Evolutionary conservation across 2,113 vertebrate genomes (phyloP), one percentile per base, ranked within the genome.

Genomic region (Heterotis niloticus): DNA sequence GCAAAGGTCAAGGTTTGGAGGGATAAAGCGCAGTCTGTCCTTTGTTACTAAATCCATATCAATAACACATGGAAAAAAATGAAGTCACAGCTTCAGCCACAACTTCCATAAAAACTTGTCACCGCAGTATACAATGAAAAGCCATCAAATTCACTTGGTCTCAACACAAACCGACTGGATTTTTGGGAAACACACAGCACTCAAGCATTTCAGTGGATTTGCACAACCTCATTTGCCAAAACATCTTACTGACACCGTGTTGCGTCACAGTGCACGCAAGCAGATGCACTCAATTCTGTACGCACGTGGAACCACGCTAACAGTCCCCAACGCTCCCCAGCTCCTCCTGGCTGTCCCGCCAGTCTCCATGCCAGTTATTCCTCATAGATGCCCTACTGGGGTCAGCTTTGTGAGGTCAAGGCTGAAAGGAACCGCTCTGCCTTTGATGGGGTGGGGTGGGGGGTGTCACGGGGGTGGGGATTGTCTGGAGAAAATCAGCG

Each of bases 1-100:
- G 80, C 86, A 87, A 80, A 87, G 89, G 88, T 91, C 85, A 88
- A 90, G 84, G 86, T 87, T 56, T 86, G 80, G 34, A 75, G 81
- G 89, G 77, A 80, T 87, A 88, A 64, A 90, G 89, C 88, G 88
- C 88, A 87, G 24, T 14, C n/a, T 24, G 80, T 81, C 81, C 12
- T 84, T 86, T 23, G 64, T 86, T 89, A 51, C 17, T 20, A n/a
- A 52, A 52, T n/a, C 68, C 29, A 44, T 23, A 70, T 52, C 34
- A 70, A 44, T n/a, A 5, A 5, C 10, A 52, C 4, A 54, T 14
- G 24, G 34, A 72, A n/a, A 44, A 44, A 44, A 44, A 44, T 44
- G 34, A 44, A 44, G 34, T 44, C 34, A 44, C 34, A 44, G 34
- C 34, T 44, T 44, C 34, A 44, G 34, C 34, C 34, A 44, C 34